A percentile compares a stretch with the other conserved stretches of the same genome.
These are phyloP conservation scores for Thecophora atra DNA, from an alignment of 2,888 invertebrate species.

Conservation along the genomic window DNA sequence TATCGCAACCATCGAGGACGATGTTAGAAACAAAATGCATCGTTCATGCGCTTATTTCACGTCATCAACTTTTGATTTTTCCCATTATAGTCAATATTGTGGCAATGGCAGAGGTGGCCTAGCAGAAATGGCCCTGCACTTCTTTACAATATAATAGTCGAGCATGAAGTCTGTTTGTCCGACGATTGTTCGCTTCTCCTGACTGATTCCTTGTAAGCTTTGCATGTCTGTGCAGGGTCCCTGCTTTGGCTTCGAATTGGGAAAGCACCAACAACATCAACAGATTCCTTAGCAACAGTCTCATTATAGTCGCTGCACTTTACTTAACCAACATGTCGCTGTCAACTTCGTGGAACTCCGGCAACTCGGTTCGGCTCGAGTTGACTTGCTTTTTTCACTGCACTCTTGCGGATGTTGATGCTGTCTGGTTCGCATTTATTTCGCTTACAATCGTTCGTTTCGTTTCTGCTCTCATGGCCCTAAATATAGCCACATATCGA, in stretches of 20 bases:
- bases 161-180: neutral
- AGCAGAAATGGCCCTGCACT: too few relatives aligned
- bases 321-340: constrained; percentile 28
- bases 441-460: constrained; percentile 1
- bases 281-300: neutral
- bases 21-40: too few relatives aligned
- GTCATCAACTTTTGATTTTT: too few relatives aligned
- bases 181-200: neutral
- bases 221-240: neutral
- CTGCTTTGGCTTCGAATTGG: neutral
- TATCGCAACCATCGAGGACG: too few relatives aligned
- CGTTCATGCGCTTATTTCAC: too few relatives aligned
- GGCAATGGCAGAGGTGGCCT: too few relatives aligned
- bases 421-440: constrained; percentile 13
- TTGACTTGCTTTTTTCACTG: constrained; percentile 5
- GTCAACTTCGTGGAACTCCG: neutral
- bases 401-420: neutral
- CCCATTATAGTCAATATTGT: too few relatives aligned
- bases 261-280: neutral
- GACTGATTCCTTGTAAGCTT: too few relatives aligned
- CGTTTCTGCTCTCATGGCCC: constrained; percentile 22
- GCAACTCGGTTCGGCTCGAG: neutral
- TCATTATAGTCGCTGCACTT: constrained; percentile 29
- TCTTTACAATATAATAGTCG: too few relatives aligned
- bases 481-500: constrained; percentile 21